Evolutionary conservation across 2,113 vertebrate species (phyloP), one percentile per base, ranked within the genome.

Genomic region (Balaeniceps rex): DNA sequence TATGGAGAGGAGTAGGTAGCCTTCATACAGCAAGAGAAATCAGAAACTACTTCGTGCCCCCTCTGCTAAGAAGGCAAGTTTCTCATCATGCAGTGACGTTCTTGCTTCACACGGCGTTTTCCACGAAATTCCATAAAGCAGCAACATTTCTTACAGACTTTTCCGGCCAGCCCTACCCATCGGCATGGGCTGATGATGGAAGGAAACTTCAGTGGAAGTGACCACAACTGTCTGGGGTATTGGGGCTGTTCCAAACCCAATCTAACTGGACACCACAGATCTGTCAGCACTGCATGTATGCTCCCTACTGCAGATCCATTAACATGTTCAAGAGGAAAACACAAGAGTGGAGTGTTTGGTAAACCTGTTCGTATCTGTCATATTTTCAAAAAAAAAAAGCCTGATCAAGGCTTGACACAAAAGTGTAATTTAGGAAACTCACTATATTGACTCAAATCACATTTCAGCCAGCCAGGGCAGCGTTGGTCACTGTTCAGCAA

Each of bases 261-360:
- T 4, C 17, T 19, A 28, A 7, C 23, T 16, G 83, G 42, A 15
- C 87, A 66, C 7, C 57, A 21, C 1, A 3, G 60, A 24, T 2
- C 57, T 13, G 74, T 4, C 74, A 81, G 70, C n/a, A 7, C 0
- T 2, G 16, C 70, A 5, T 0, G 17, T 3, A 25, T 4, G 28
- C 0, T 78, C 44, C 57, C 65, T 33, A 1, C 3, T n/a, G 47
- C 92, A 79, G 16, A 31, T 3, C 49, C 70, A 29, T 1, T 6
- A 40, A 31, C 8, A 0, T 0, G 2, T 5, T 13, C 60, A 3
- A 22, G 69, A 36, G 78, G 34, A 78, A 85, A 68, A 54, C 2
- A 38, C 55, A 38, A 0, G 0, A 76, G 52, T 0, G 9, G 25
- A 68, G 29, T 0, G 2, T 23, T 36, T 26, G 75, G 52, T 40